phyloP scores from a whole-genome alignment of 2,113 vertebrate species.

The Heteronetta atricapilla region DNA sequence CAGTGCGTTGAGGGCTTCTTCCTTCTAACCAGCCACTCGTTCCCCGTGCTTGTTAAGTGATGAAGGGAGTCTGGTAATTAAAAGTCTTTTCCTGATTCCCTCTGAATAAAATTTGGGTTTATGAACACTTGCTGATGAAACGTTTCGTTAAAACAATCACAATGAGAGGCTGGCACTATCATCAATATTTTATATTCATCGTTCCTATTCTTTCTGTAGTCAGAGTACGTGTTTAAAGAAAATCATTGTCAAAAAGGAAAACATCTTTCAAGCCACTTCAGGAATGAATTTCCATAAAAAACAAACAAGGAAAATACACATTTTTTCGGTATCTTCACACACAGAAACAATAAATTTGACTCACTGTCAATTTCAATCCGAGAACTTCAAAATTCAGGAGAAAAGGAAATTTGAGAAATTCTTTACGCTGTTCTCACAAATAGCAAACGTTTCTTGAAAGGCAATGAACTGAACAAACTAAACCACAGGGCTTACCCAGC shows the following conservation, averaged over 20 bases:
- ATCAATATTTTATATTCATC: background rate
- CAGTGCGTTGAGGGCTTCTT: background rate
- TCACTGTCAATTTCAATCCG: background rate
- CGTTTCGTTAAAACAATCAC: background rate
- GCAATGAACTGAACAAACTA: background rate
- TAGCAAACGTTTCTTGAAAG: background rate
- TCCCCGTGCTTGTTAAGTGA: background rate
- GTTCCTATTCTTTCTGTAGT: background rate
- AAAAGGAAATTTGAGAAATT: background rate
- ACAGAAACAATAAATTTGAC: background rate
- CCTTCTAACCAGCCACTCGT: background rate
- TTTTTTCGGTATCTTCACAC: background rate
- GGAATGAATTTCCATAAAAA: background rate
- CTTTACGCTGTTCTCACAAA: background rate
- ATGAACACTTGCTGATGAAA: background rate
- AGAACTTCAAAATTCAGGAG: background rate
- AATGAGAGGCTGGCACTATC: background rate
- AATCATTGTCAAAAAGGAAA: background rate
- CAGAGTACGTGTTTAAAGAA: background rate
- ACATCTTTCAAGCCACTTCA: background rate
- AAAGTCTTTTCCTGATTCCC: background rate
- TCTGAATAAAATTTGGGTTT: background rate
- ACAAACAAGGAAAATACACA: background rate
- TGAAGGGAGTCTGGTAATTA: background rate
- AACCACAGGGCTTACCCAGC: accelerated